A percentile compares a stretch with the other conserved stretches of the same genome.
Conservation (phyloP, 2,888 invertebrate species). For the Sinopyrophorus schimmeli region DNA sequence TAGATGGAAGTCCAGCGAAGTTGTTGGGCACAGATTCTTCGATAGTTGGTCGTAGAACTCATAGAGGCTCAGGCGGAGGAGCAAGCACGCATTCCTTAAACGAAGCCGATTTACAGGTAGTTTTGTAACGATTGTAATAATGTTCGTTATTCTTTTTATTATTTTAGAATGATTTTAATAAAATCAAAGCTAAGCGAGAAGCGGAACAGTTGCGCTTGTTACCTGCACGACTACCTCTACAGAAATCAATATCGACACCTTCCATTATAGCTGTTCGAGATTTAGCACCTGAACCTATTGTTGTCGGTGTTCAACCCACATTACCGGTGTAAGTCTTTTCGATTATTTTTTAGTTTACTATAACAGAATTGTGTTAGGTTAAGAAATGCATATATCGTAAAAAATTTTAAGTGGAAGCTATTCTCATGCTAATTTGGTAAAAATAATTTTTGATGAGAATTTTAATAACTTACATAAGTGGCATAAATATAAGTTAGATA, state of each 20-base stretch:
- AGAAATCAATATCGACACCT: constrained; percentile 89
- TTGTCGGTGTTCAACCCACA: constrained; percentile 58
- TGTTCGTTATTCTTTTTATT: constrained; percentile 18
- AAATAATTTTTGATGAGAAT: background rate
- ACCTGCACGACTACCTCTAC: constrained; percentile 74
- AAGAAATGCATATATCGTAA: background rate
- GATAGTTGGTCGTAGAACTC: constrained; percentile 49
- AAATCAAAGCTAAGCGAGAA: constrained; percentile 65
- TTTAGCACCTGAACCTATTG: constrained; percentile 61
- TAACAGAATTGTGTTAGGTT: no score
- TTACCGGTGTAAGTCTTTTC: constrained; percentile 61
- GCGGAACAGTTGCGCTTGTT: constrained; percentile 59
- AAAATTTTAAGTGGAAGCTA: no score
- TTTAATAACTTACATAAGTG: constrained; percentile 2
- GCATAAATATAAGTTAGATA: constrained; percentile 16
- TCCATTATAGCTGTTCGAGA: constrained; percentile 77
- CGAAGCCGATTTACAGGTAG: constrained; percentile 86
- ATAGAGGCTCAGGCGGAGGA: constrained; percentile 60
- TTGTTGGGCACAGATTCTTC: constrained; percentile 58
- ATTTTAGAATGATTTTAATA: constrained; percentile 73
- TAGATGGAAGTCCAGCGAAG: constrained; percentile 62
- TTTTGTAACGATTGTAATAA: background rate
- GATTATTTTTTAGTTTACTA: constrained; percentile 21
- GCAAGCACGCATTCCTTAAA: constrained; percentile 80
- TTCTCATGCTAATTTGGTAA: no score